Conservation (phyloP, 2,797 vertebrate species). For the Prunella strophiata region DNA sequence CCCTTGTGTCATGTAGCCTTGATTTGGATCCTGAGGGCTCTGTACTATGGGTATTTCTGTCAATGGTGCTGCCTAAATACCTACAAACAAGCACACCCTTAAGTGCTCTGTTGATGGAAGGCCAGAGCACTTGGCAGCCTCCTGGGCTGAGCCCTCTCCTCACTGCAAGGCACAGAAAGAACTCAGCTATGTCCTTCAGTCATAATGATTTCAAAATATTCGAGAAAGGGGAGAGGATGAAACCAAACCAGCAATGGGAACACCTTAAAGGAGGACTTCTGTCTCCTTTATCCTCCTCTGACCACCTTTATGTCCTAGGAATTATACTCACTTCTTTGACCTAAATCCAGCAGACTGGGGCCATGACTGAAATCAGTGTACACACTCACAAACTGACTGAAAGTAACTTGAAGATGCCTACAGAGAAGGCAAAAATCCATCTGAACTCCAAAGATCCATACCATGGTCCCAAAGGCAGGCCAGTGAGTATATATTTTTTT, state of each 20-base stretch:
- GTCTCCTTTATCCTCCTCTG: background rate
- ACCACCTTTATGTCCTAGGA: background rate
- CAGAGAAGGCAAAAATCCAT: background rate
- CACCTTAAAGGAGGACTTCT: background rate
- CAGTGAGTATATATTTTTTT: background rate
- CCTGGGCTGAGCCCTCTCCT: background rate
- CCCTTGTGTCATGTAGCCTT: background rate
- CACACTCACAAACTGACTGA: rapidly evolving
- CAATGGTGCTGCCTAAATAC: background rate
- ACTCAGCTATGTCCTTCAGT: background rate
- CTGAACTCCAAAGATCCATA: background rate
- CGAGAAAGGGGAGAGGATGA: background rate
- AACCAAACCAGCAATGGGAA: background rate
- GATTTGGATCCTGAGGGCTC: background rate
- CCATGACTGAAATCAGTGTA: background rate
- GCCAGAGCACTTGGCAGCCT: background rate
- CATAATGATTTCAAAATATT: background rate
- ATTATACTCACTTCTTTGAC: background rate
- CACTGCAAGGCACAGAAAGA: background rate
- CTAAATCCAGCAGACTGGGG: background rate
- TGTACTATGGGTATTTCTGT: background rate
- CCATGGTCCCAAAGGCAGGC: background rate
- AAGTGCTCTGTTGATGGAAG: constrained; percentile 1
- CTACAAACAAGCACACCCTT: background rate
- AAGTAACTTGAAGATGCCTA: background rate